A percentile compares a stretch with the other conserved stretches of the same genome.
Evolutionary conservation across 2,797 vertebrate genomes (phyloP).

Genomic region (Pristis pectinata): DNA sequence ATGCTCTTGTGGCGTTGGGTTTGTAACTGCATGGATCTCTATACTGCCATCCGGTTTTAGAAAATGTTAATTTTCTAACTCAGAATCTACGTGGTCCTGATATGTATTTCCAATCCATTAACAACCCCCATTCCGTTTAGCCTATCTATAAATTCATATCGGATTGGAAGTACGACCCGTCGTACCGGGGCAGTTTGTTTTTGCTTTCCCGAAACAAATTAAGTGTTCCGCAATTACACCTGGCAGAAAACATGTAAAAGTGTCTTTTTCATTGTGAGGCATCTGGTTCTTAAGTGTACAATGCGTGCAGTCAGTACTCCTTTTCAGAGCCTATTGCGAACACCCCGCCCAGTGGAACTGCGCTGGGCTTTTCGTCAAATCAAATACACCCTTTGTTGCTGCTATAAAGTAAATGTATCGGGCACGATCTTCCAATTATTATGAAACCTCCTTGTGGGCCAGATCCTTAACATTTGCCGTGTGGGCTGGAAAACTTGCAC

Average conservation of each 20-base stretch:
- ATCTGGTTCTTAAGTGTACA: slow-evolving; percentile 19
- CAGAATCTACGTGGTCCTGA: too few species aligned
- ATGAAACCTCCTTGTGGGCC: slow-evolving; percentile 25
- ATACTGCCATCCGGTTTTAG: not conserved
- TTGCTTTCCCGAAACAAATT: not conserved
- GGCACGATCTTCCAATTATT: slow-evolving; percentile 31
- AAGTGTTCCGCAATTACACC: slow-evolving; percentile 21
- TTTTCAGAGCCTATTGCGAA: not conserved
- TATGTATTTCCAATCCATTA: not conserved
- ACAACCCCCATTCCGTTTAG: not conserved
- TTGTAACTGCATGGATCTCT: not conserved
- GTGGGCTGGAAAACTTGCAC: not conserved
- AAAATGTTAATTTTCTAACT: not conserved
- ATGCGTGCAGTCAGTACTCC: not conserved
- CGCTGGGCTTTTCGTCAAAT: slow-evolving; percentile 29
- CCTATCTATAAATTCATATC: not conserved
- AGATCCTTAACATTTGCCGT: slow-evolving; percentile 28
- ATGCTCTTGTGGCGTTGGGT: not conserved
- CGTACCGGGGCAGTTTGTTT: not conserved
- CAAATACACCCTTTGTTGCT: not conserved
- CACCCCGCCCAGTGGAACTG: slow-evolving; percentile 4
- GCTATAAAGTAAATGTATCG: slow-evolving; percentile 16
- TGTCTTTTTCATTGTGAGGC: slow-evolving; percentile 8
- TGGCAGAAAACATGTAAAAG: not conserved
- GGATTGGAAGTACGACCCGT: not conserved